These are phyloP conservation scores for Petromus typicus DNA, from an alignment of 2,113 vertebrate species.

Conservation along the genomic window DNA sequence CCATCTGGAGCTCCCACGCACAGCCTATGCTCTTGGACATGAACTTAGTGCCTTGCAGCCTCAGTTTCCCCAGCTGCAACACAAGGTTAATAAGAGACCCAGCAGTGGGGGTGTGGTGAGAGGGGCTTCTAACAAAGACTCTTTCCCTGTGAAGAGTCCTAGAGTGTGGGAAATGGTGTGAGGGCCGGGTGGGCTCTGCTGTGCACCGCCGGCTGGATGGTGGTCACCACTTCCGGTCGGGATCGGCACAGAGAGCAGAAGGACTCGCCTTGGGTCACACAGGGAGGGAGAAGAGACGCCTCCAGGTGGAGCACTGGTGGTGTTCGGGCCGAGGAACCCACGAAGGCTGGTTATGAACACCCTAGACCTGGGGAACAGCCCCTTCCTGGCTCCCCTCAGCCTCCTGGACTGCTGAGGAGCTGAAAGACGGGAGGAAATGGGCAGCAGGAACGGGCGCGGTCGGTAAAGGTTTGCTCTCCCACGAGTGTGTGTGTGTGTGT, in stretches of 20 bases:
- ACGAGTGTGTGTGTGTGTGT: background rate
- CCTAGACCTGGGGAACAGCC: accelerated
- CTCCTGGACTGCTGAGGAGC: background rate
- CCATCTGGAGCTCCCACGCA: background rate
- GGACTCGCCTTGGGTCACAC: background rate
- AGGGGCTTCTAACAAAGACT: background rate
- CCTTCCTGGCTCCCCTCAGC: background rate
- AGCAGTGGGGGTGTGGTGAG: background rate
- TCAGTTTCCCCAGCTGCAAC: background rate
- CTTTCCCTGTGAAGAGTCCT: background rate
- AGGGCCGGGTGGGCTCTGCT: background rate
- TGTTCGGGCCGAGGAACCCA: background rate
- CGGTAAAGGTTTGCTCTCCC: background rate
- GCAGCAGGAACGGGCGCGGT: background rate
- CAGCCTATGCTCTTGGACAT: background rate
- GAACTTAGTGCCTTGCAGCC: background rate
- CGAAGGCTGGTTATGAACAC: background rate
- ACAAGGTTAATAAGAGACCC: background rate
- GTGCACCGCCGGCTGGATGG: background rate
- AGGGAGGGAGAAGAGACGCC: background rate
- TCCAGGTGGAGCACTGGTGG: background rate
- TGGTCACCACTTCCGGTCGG: background rate
- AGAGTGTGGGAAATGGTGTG: background rate
- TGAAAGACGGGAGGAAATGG: background rate
- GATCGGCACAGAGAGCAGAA: background rate